These are phyloP conservation scores for Nerophis lumbriciformis DNA, from an alignment of 2,113 vertebrate species.

Conservation along the genomic window DNA sequence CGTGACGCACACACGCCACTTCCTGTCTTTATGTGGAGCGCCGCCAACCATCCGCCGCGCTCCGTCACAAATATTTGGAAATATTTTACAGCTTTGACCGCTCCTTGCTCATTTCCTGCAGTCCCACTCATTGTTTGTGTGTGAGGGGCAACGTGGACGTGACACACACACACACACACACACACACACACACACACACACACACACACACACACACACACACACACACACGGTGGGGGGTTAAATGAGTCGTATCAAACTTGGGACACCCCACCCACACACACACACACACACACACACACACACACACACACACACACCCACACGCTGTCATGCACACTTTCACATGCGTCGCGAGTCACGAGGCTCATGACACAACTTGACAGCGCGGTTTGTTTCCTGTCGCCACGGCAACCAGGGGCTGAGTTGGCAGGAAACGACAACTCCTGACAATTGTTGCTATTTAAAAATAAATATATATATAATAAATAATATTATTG, in stretches of 20 bases:
- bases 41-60: neutral
- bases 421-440: neutral
- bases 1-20: neutral
- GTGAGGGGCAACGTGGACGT: neutral
- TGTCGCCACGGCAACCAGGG: conserved; percentile 43
- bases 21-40: neutral
- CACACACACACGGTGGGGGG: conserved; percentile 12
- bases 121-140: conserved; percentile 24
- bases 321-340: conserved; percentile 10
- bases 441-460: neutral
- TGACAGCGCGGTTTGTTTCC: conserved; percentile 31
- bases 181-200: neutral
- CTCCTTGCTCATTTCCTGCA: conserved; percentile 13
- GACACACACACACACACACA: conserved; percentile 5
- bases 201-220: neutral
- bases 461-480: too few species aligned
- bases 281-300: conserved; percentile 28
- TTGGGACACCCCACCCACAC: conserved; percentile 43
- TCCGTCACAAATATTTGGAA: conserved; percentile 4
- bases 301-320: neutral
- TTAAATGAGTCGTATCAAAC: conserved; percentile 52
- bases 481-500: too few species aligned
- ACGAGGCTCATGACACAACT: conserved; percentile 14
- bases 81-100: conserved; percentile 18
- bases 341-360: conserved; percentile 35